Evolutionary conservation across 2,113 vertebrate genomes (phyloP), one percentile per base, ranked within the genome.

Genomic region (Actenoides lindsayi): DNA sequence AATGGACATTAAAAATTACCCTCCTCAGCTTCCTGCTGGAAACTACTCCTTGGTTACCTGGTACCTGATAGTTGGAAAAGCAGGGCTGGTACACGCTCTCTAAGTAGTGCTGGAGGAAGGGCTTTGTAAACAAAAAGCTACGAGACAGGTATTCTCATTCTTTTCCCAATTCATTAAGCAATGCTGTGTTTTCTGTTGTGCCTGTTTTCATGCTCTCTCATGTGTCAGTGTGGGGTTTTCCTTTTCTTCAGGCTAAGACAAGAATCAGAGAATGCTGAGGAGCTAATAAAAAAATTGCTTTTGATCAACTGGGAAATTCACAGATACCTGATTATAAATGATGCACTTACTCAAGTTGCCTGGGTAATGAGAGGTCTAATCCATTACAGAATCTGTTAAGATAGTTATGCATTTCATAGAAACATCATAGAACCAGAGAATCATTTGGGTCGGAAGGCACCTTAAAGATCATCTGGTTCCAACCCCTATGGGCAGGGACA

Each of bases 181-280:
- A 95, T 73, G 57, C 53, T 84, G 69, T 90, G 83, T 65, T 95
- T 96, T 96, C 53, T 87, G 39, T 41, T 89, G 51, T 78, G 30
- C 68, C 65, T 81, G 17, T 69, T 94, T 84, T 82, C 83, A 20
- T 82, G 24, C 39, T 91, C 25, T 88, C 35, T 78, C 65, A 30
- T 79, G 48, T 82, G 69, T 87, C 89, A 93, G 10, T 82, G 65
- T 46, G 89, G 73, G 86, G 28, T 84, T 96, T 96, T 92, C 92
- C 83, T 93, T 59, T 73, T 84, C 41, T 95, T 95, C 94, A 89
- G 73, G 91, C 83, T 87, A 82, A 87, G 62, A 76, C 88, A 94
- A 84, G 91, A 75, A 74, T 60, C 27, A 83, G 42, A 25, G 94
- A 87, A 87, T 39, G 24, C 27, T 18, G 48, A 85, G 60, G 30